Base-by-base conservation (phyloP, 2,888 invertebrate genomes). In the Ectemnius continuus region DNA sequence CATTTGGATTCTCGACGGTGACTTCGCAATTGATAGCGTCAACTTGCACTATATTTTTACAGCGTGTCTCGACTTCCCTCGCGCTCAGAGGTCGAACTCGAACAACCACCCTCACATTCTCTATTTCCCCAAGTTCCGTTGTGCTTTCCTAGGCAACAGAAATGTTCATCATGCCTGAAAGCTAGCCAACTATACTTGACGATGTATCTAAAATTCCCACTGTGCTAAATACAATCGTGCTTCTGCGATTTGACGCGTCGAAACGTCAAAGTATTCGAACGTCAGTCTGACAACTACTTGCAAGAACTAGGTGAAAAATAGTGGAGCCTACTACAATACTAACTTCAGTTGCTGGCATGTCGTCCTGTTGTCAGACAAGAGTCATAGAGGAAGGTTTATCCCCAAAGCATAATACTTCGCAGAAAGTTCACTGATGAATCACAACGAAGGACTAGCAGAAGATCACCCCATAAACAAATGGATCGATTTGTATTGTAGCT, bases 41-140 rank as follows among this genome's bases (percentile, higher is more conserved):
- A 82, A 97, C 95, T 47, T 94, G 93, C 0, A 97, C 94, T 75
- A 97, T 95, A 88, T 94, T 94, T 85, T 94, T 93, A 66, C 95
- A 94, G 14, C 94, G 95, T 70, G 94, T 94, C 71, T 94, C 92
- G 82, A 94, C 92, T 92, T 99, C 99, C 84, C 95, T 94, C 88
- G 95, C 94, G 91, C 96, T 98, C 91, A 99, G 93, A 0, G 99
- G 99, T 63, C 99, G 94, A 79, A 98, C 96, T 66, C 99, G 93
- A 16, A 99, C 98, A 71, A 98, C 98, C 64, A 99, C 99, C 63
- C 97, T 94, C 58, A 99, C 99, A 94, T 98, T 99, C 92, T 99
- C 99, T 75, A 95, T 93, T 84, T 95, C 95, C 16, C 94, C 93
- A 20, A 92, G 91, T 56, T 91, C 89, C 52, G 92, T 78, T 78